Evolutionary conservation across 53 echinoderm and acorn worm genomes (phyloP).

Genomic region (Holothuria scabra): DNA sequence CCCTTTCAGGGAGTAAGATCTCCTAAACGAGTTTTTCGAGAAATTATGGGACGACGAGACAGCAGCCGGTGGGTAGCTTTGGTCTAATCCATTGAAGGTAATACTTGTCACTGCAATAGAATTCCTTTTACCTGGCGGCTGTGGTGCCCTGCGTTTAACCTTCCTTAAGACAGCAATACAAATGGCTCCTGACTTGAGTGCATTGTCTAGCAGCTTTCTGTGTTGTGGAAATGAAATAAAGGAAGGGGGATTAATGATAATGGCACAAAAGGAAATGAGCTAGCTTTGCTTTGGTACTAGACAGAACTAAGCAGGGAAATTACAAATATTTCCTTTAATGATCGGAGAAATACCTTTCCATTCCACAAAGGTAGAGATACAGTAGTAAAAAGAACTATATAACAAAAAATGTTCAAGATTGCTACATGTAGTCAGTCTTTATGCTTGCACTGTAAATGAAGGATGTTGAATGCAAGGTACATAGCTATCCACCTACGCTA

Average conservation of each 20-base stretch:
- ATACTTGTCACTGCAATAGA: neutral
- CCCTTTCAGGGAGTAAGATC: slow-evolving; percentile 30
- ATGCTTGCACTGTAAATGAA: too few species aligned
- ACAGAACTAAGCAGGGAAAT: too few species aligned
- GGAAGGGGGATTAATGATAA: slow-evolving; percentile 1
- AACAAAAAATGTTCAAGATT: neutral
- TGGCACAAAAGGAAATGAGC: slow-evolving; percentile 21
- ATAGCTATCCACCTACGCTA: too few species aligned
- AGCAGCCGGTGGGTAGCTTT: neutral
- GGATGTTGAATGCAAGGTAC: too few species aligned
- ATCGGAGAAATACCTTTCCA: too few species aligned
- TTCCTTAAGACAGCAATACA: slow-evolving; percentile 93
- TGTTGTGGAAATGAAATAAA: slow-evolving; percentile 34
- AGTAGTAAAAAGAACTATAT: neutral
- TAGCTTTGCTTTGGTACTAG: neutral
- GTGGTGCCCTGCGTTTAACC: slow-evolving; percentile 90
- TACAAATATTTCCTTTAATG: too few species aligned
- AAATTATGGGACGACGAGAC: neutral
- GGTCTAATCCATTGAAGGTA: neutral
- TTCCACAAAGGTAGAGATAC: too few species aligned
- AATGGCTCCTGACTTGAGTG: slow-evolving; percentile 79
- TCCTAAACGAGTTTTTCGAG: neutral
- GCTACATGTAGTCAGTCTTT: neutral
- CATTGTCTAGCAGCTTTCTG: slow-evolving; percentile 92
- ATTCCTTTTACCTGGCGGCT: slow-evolving; percentile 66